phyloP scores from a whole-genome alignment of 2,797 vertebrate species.

The Hylomyscus alleni region DNA sequence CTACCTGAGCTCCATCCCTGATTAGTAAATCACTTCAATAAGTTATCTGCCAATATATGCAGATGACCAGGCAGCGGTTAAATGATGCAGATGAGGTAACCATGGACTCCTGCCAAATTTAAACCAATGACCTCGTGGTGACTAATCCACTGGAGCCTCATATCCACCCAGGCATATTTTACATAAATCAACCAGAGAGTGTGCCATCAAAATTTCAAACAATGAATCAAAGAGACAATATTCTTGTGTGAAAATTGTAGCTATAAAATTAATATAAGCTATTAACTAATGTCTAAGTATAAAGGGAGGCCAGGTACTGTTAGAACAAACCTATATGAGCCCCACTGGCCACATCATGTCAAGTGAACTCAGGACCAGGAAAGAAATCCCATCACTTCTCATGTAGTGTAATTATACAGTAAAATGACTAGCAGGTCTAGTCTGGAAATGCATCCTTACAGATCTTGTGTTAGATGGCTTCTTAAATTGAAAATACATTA shows the following conservation, averaged over 20 bases:
- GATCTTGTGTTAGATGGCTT: slow-evolving; percentile 57
- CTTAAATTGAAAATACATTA: slow-evolving; percentile 77
- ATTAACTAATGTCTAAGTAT: slow-evolving; percentile 40
- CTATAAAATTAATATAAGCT: slow-evolving; percentile 47
- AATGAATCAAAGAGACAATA: slow-evolving; percentile 74
- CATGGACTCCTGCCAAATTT: slow-evolving; percentile 74
- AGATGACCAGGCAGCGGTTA: slow-evolving; percentile 77
- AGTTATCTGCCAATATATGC: slow-evolving; percentile 67
- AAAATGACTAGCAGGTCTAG: slow-evolving; percentile 65
- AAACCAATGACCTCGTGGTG: slow-evolving; percentile 73
- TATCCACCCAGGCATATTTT: slow-evolving; percentile 59
- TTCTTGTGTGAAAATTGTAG: slow-evolving; percentile 5
- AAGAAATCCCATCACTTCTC: slow-evolving; percentile 63
- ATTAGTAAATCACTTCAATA: slow-evolving; percentile 64
- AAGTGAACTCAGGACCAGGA: slow-evolving; percentile 60
- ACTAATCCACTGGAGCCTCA: slow-evolving; percentile 69
- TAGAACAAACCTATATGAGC: slow-evolving; percentile 48
- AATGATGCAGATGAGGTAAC: slow-evolving; percentile 83
- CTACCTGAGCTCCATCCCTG: not conserved
- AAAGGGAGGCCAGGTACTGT: slow-evolving; percentile 52
- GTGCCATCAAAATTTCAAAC: slow-evolving; percentile 73
- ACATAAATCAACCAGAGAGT: slow-evolving; percentile 81
- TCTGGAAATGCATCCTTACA: slow-evolving; percentile 78
- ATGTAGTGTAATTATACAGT: slow-evolving; percentile 71
- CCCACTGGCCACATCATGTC: slow-evolving; percentile 29